These are phyloP conservation scores for Chrysogorgia sp. DNA, from an alignment of 92 coral and sea anemone species.

Conservation along the genomic window DNA sequence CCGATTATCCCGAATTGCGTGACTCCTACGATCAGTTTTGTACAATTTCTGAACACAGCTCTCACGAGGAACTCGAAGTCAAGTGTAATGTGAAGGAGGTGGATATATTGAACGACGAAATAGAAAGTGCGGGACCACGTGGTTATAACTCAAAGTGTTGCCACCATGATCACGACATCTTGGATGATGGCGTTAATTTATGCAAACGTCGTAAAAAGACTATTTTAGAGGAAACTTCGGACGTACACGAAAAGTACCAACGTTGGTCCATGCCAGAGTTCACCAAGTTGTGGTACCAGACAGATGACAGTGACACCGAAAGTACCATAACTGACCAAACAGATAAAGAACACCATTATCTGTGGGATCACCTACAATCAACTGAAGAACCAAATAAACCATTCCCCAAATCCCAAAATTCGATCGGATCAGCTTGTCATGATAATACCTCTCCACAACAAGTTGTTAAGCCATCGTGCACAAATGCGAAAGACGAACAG, in stretches of 20 bases:
- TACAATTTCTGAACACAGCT: slow-evolving; percentile 72
- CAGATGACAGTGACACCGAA: slow-evolving; percentile 51
- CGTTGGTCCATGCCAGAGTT: slow-evolving; percentile 98
- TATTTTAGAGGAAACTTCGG: slow-evolving; percentile 43
- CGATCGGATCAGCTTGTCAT: neutral
- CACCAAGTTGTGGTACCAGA: slow-evolving; percentile 67
- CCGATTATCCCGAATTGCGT: slow-evolving; percentile 96
- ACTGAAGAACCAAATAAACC: neutral
- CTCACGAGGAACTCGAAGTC: slow-evolving; percentile 84
- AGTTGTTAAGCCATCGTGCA: neutral
- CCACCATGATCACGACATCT: neutral
- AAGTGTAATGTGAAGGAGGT: neutral
- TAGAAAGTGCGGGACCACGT: neutral
- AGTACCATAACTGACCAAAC: slow-evolving; percentile 71
- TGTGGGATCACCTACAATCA: neutral
- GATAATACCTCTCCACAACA: neutral
- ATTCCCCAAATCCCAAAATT: neutral
- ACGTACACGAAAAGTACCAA: slow-evolving; percentile 71
- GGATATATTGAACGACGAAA: neutral
- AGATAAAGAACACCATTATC: slow-evolving; percentile 44
- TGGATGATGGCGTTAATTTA: slow-evolving; percentile 45
- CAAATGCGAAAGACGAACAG: neutral
- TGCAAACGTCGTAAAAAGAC: slow-evolving; percentile 63
- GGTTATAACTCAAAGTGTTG: neutral
- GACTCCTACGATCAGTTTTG: slow-evolving; percentile 98